Conservation (phyloP, 1,140 invertebrate species). For the Holotrichia oblita region DNA sequence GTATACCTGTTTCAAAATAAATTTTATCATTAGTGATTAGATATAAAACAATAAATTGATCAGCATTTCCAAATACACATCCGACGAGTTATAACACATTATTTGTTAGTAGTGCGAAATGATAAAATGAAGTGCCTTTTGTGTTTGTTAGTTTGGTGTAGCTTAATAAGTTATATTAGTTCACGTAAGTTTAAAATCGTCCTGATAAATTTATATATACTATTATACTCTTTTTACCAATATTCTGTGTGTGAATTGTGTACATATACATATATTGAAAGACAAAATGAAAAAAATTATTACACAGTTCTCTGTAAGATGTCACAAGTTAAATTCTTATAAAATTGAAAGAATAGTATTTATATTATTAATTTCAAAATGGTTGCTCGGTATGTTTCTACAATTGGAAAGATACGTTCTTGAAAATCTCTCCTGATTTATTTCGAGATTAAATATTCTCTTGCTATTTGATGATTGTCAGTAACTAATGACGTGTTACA, state of each 20-base stretch:
- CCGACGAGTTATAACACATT: background rate
- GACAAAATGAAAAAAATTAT: background rate
- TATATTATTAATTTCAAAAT: too few relatives aligned
- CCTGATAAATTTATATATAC: background rate
- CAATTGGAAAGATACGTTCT: too few relatives aligned
- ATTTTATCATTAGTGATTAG: slow-evolving; percentile 12
- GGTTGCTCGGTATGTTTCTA: too few relatives aligned
- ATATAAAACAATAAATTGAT: slow-evolving; percentile 18
- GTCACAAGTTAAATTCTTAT: too few relatives aligned
- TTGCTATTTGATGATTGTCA: too few relatives aligned
- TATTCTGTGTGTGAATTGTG: too few relatives aligned
- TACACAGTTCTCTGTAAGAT: background rate
- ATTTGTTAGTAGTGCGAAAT: background rate
- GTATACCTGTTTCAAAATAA: background rate
- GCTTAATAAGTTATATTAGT: background rate
- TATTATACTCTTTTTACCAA: background rate
- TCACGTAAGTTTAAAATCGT: background rate
- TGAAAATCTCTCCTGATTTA: too few relatives aligned
- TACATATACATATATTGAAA: background rate
- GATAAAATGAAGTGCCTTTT: slow-evolving; percentile 9
- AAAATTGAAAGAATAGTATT: too few relatives aligned
- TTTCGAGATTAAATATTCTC: too few relatives aligned
- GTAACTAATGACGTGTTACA: too few relatives aligned
- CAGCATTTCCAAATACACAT: background rate
- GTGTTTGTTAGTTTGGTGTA: background rate